These are phyloP conservation scores for Mamestra brassicae DNA, from an alignment of 2,888 invertebrate genomes.

Conservation along the genomic window DNA sequence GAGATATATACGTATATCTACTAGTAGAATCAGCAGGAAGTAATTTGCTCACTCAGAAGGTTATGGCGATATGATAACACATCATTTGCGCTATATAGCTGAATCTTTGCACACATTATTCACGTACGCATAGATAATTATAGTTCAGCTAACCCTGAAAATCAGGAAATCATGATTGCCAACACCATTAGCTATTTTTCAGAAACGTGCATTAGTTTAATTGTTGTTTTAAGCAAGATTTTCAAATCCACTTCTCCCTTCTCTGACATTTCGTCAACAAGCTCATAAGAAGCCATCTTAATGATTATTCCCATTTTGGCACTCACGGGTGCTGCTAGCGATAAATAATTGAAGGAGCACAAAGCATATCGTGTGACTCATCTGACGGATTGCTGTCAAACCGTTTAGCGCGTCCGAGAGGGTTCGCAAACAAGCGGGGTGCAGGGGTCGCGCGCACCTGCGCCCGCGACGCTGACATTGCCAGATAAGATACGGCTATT, in stretches of 20 bases:
- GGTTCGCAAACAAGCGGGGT: conserved; percentile 74
- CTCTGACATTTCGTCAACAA: not conserved
- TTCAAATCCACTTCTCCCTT: not conserved
- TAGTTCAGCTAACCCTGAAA: conserved; percentile 36
- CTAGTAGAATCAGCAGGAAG: conserved; percentile 84
- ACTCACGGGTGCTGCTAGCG: conserved; percentile 13
- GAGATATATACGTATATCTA: conserved; percentile 70
- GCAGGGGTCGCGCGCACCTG: conserved; percentile 87
- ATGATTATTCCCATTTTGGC: conserved; percentile 15
- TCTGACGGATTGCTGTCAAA: conserved; percentile 58
- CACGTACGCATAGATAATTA: conserved; percentile 35
- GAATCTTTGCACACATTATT: conserved; percentile 53
- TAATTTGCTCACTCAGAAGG: conserved; percentile 88
- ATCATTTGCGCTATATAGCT: conserved; percentile 67
- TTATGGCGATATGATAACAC: conserved; percentile 87
- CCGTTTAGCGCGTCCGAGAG: conserved; percentile 62
- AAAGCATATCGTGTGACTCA: conserved; percentile 56
- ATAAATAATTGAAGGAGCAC: conserved; percentile 34
- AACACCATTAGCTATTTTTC: not conserved
- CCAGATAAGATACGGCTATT: conserved; percentile 90
- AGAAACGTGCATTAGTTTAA: not conserved
- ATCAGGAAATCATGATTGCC: conserved; percentile 2
- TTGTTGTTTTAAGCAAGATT: not conserved
- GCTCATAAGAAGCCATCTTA: not conserved
- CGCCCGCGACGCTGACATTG: conserved; percentile 89